phyloP scores from a whole-genome alignment of 2,797 vertebrate species.

The Jordanella pulchra region DNA sequence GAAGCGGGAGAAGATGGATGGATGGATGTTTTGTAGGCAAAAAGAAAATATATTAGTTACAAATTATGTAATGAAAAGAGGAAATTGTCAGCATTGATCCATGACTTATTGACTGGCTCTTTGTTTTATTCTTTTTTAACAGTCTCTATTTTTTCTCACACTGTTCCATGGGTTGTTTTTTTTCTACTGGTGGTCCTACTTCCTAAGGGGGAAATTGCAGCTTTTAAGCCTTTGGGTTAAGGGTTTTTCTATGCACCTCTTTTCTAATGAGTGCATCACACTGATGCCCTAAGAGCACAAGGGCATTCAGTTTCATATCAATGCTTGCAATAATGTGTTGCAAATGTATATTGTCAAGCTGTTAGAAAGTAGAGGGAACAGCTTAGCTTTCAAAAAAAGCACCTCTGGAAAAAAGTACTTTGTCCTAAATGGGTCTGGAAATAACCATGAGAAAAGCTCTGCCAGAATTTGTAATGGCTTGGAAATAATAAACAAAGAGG shows the following conservation, averaged over 20 bases:
- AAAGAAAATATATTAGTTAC: too few species aligned
- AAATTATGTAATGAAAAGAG: background rate
- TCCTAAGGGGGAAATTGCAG: slow-evolving; percentile 31
- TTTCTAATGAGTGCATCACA: slow-evolving; percentile 32
- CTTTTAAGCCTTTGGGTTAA: slow-evolving; percentile 3
- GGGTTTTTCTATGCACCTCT: slow-evolving; percentile 24
- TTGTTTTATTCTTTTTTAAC: slow-evolving; percentile 3
- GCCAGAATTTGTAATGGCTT: slow-evolving; percentile 13
- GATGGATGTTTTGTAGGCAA: too few species aligned
- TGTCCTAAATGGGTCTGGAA: slow-evolving; percentile 9
- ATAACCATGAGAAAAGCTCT: slow-evolving; percentile 10
- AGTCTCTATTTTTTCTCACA: slow-evolving; percentile 12
- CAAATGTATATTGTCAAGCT: slow-evolving; percentile 2
- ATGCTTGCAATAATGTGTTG: slow-evolving; percentile 6
- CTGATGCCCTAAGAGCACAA: slow-evolving; percentile 30
- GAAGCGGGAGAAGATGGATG: too few species aligned
- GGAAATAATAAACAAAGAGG: slow-evolving; percentile 24
- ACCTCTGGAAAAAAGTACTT: slow-evolving; percentile 6
- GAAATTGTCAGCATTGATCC: background rate
- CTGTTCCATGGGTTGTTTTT: slow-evolving; percentile 17
- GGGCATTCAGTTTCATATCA: slow-evolving; percentile 47
- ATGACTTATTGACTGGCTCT: too few species aligned
- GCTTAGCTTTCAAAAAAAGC: slow-evolving; percentile 9
- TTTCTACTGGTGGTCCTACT: slow-evolving; percentile 27
- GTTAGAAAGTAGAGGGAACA: background rate